Base-by-base conservation (phyloP, 2,888 invertebrate species). In the Ochropleura leucogaster region DNA sequence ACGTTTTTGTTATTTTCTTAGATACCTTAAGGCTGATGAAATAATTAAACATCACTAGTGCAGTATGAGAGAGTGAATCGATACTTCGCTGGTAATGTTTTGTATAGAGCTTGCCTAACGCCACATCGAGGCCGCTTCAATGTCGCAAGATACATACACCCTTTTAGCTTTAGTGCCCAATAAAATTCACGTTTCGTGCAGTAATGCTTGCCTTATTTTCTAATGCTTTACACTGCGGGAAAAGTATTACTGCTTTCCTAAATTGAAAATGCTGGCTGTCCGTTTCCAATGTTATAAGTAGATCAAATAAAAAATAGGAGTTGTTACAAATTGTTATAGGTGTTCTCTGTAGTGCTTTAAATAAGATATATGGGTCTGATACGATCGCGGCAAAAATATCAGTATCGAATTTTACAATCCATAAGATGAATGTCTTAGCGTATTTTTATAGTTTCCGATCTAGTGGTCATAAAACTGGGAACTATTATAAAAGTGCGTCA, bases 91-190 rank as follows among this genome's bases (percentile, higher is more conserved):
- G 62, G 79, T 81, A 78, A 83, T 77, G 79, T 67, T 77, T 82
- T 70, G 69, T 77, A 81, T 79, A 84, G 77, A 79, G 87, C 87
- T 91, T 90, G 88, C 89, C 88, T 86, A 88, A 87, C 82, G 83
- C 80, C 84, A 85, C 80, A 90, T 89, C 88, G 90, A 92, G 93
- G 92, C 88, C 92, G 88, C 85, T 94, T 91, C 92, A 92, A 93
- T 94, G 93, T 93, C 93, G 92, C 92, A 94, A 94, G 89, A 76
- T 76, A 77, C 72, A 90, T 90, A 91, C 93, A 93, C 94, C 95
- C 94, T 96, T 95, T 95, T 94, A 94, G 94, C 94, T 95, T 95
- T 95, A 95, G 89, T 93, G 86, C 87, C 86, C 89, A 88, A 95
- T 95, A 95, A 95, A 95, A 93, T 89, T 89, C 90, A 87, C 89